Evolutionary conservation across 1,140 invertebrate genomes (phyloP), one percentile per base, ranked within the genome.

Genomic region (Mesaphorura yosii): DNA sequence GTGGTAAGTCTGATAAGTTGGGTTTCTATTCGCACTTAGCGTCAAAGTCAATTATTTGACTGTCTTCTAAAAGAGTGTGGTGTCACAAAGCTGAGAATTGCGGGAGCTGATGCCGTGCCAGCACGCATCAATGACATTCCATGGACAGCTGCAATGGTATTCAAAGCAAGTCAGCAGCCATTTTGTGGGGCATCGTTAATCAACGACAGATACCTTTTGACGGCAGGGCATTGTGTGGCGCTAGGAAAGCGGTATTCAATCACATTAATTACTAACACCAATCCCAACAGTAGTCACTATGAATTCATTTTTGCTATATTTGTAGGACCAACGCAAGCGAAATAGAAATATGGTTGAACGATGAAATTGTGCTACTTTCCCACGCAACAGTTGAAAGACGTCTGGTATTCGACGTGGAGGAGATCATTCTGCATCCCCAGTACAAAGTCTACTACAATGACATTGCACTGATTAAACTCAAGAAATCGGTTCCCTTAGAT

Each of bases 211-310:
- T 65, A 63, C 39, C 48, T 65, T 22, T 22, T 65, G 3, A 65
- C 64, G 29, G 64, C 64, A 12, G 59, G 55, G 27, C 63, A 64
- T 41, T 64, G 63, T 31, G 53, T 64, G n/a, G n/a, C n/a, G n/a
- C n/a, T n/a, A n/a, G n/a, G n/a, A 51, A 63, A 61, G 1, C 20
- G 38, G 53, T 55, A 25, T 39, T 34, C 31, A n/a, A 34, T 31
- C 7, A 42, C 10, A 20, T 42, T 20, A 7, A 42, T 7, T 17
- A 12, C 10, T 42, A 7, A 42, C 7, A 7, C 12, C 10, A 42
- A 20, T 42, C 7, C 19, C 40, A 42, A 42, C 15, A 12, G 17
- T 37, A 37, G n/a, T 12, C n/a, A 12, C 34, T 12, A 37, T 12
- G 34, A 12, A 12, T 37, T 12, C 12, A 12, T 37, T 23, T 23